Conservation (phyloP, 2,113 vertebrate genomes). For the Zingel zingel region DNA sequence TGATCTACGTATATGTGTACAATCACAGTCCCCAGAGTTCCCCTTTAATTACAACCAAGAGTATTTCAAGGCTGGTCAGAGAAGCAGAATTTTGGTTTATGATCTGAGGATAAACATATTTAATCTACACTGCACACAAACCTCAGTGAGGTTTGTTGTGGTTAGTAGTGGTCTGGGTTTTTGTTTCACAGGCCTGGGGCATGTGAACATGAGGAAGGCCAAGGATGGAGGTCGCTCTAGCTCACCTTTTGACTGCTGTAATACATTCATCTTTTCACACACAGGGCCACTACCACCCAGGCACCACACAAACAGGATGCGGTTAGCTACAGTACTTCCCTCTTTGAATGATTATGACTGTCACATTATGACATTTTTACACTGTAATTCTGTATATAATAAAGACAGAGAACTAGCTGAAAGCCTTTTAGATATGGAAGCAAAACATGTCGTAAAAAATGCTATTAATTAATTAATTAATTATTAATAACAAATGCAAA, state of each 20-base stretch:
- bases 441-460: neutral
- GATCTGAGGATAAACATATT: neutral
- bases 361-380: too few species aligned
- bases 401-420: neutral
- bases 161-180: slow-evolving; percentile 20
- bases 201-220: slow-evolving; percentile 70
- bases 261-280: slow-evolving; percentile 55
- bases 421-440: neutral
- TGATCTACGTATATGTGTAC: neutral
- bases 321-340: neutral
- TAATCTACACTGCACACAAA: slow-evolving; percentile 5
- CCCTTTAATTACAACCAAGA: neutral
- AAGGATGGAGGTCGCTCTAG: slow-evolving; percentile 32
- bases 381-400: neutral
- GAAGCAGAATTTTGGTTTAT: neutral
- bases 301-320: slow-evolving; percentile 21
- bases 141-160: slow-evolving; percentile 36
- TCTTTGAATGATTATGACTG: neutral
- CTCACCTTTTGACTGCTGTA: slow-evolving; percentile 62
- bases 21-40: neutral
- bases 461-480: too few species aligned
- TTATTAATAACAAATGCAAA: too few species aligned
- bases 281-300: neutral
- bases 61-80: neutral
- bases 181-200: slow-evolving; percentile 57